Conservation (phyloP, 2,113 vertebrate species). For the Vulpes ferrilata region DNA sequence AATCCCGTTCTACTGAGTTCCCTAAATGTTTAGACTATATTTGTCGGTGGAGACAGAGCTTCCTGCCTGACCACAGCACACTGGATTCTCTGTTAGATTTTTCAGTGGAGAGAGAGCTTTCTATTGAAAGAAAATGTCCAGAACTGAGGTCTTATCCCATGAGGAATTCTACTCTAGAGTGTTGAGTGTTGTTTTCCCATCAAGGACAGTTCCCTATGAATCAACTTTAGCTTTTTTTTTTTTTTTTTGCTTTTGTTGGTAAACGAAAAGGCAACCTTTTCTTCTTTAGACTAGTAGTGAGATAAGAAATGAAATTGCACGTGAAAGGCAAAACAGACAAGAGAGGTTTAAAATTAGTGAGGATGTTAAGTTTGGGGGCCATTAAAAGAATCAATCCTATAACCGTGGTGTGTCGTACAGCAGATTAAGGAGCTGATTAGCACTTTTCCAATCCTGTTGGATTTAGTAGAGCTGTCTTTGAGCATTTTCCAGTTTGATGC, state of each 20-base stretch:
- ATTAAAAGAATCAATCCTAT: conserved; percentile 45
- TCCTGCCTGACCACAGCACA: background rate
- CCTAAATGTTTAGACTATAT: background rate
- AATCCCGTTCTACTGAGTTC: background rate
- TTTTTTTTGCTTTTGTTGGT: conserved; percentile 48
- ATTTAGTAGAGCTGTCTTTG: conserved; percentile 28
- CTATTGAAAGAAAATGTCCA: background rate
- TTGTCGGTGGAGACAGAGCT: background rate
- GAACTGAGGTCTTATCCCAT: background rate
- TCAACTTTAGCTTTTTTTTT: conserved; percentile 30
- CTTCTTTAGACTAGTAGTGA: background rate
- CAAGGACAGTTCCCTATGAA: background rate
- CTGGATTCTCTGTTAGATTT: background rate
- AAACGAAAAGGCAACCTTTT: background rate
- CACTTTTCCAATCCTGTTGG: background rate
- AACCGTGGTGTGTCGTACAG: background rate
- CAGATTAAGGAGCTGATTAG: background rate
- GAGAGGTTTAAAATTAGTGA: background rate
- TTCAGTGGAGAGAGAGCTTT: background rate
- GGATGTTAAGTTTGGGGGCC: background rate
- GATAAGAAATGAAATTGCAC: conserved; percentile 29
- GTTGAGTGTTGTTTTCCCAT: background rate
- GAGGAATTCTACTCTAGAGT: background rate
- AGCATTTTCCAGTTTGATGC: conserved; percentile 19
- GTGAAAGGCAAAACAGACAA: conserved; percentile 5